Evolutionary conservation across 92 coral and sea anemone genomes (phyloP).

Genomic region (Blastomussa wellsi): DNA sequence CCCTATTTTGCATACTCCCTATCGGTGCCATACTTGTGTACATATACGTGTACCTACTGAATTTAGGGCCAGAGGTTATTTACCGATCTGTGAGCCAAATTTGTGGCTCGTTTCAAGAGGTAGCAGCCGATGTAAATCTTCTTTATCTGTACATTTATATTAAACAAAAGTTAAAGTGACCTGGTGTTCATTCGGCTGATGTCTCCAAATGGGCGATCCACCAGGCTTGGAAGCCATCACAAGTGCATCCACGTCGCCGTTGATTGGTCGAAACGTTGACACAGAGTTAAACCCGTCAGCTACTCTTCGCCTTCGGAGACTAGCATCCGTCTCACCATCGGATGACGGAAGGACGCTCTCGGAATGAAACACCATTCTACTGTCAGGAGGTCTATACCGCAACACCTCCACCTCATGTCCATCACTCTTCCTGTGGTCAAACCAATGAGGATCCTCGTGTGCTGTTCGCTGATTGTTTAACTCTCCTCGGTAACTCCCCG

Average conservation of each 20-base stretch:
- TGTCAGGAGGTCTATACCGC: slow-evolving; percentile 54
- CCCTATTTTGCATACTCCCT: background rate
- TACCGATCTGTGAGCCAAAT: background rate
- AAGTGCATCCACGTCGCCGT: slow-evolving; percentile 87
- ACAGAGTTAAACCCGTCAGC: slow-evolving; percentile 50
- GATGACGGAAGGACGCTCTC: slow-evolving; percentile 76
- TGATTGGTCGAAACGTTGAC: slow-evolving; percentile 86
- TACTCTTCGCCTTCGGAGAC: slow-evolving; percentile 54
- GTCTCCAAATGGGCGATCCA: slow-evolving; percentile 87
- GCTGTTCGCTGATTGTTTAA: slow-evolving; percentile 3
- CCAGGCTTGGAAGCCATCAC: slow-evolving; percentile 73
- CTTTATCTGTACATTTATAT: slow-evolving; percentile 10
- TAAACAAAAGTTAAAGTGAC: slow-evolving; percentile 79
- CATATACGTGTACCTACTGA: background rate
- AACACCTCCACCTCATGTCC: slow-evolving; percentile 60
- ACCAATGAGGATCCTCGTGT: slow-evolving; percentile 40
- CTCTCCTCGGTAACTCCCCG: slow-evolving; percentile 19
- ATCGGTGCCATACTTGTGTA: background rate
- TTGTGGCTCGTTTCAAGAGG: background rate
- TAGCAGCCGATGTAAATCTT: background rate
- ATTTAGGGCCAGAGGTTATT: background rate
- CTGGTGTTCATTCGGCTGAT: slow-evolving; percentile 66
- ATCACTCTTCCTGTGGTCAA: slow-evolving; percentile 71
- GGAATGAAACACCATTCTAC: slow-evolving; percentile 62
- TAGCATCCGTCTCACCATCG: slow-evolving; percentile 53